These are phyloP conservation scores for Sphenopsis melanotis DNA, from an alignment of 2,797 vertebrate genomes.

Conservation along the genomic window DNA sequence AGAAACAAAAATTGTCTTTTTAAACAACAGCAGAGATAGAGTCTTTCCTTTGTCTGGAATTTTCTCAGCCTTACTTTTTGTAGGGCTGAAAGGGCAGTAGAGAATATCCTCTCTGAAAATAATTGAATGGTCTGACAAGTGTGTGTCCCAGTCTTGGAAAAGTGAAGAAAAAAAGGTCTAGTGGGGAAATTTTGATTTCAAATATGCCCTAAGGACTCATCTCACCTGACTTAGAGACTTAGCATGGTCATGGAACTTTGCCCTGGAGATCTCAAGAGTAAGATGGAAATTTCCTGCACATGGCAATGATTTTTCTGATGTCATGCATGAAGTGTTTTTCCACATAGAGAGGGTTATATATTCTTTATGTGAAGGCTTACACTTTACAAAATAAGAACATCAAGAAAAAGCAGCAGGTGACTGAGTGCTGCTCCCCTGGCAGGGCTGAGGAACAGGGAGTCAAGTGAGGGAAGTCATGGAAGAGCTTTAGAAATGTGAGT, in stretches of 20 bases:
- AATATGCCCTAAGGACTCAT: not conserved
- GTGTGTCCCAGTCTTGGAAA: not conserved
- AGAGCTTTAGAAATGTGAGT: not conserved
- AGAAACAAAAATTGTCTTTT: not conserved
- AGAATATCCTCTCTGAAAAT: not conserved
- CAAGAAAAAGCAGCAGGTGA: not conserved
- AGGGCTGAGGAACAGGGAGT: not conserved
- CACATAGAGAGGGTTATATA: not conserved
- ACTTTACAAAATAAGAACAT: not conserved
- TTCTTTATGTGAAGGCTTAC: not conserved
- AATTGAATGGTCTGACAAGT: not conserved
- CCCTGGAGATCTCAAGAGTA: not conserved
- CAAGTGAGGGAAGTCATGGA: not conserved
- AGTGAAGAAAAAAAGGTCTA: not conserved
- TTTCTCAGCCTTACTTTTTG: not conserved
- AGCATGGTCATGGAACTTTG: not conserved
- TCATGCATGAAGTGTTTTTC: not conserved
- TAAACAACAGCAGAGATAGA: not conserved
- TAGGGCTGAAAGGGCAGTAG: not conserved
- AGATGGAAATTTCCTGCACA: not conserved
- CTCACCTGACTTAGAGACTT: not conserved
- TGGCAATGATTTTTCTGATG: not conserved
- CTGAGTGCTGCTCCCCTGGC: not conserved
- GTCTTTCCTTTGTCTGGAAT: not conserved
- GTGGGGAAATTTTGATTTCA: not conserved